phyloP scores from a whole-genome alignment of 2,797 vertebrate genomes.

The Melanotaenia nigrans region DNA sequence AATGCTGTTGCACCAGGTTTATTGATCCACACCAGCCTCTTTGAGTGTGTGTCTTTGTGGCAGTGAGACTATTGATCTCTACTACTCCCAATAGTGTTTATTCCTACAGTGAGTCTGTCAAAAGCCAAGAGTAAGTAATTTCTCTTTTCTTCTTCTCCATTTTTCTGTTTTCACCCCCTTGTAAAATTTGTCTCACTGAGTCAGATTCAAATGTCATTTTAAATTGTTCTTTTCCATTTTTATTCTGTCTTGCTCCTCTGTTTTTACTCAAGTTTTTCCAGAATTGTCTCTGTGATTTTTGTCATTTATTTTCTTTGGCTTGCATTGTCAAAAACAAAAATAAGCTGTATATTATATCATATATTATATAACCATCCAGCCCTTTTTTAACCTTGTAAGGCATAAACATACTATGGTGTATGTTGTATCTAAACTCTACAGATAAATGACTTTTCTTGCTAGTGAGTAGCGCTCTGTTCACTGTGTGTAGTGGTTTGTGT shows the following conservation, averaged over 20 bases:
- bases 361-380: constrained; percentile 2
- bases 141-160: constrained; percentile 45
- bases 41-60: constrained; percentile 51
- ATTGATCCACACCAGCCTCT: constrained; percentile 63
- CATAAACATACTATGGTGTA: constrained; percentile 21
- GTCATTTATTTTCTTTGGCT: constrained; percentile 30
- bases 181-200: constrained; percentile 48
- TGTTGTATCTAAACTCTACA: constrained; percentile 37
- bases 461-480: constrained; percentile 19
- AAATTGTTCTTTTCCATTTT: constrained; percentile 21
- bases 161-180: constrained; percentile 33
- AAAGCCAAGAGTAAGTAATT: constrained; percentile 78
- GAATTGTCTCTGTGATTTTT: constrained; percentile 2
- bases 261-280: not conserved
- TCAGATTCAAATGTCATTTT: constrained; percentile 45
- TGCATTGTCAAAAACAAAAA: constrained; percentile 1
- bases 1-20: constrained; percentile 64
- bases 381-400: constrained; percentile 20
- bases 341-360: not conserved
- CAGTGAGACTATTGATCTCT: constrained; percentile 73
- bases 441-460: constrained; percentile 25
- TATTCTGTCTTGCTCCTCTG: not conserved
- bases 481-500: constrained; percentile 48
- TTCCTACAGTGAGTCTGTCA: constrained; percentile 75
- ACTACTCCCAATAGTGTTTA: constrained; percentile 73